These are phyloP conservation scores for Amphiprion ocellaris DNA, from an alignment of 2,113 vertebrate genomes.

Conservation along the genomic window DNA sequence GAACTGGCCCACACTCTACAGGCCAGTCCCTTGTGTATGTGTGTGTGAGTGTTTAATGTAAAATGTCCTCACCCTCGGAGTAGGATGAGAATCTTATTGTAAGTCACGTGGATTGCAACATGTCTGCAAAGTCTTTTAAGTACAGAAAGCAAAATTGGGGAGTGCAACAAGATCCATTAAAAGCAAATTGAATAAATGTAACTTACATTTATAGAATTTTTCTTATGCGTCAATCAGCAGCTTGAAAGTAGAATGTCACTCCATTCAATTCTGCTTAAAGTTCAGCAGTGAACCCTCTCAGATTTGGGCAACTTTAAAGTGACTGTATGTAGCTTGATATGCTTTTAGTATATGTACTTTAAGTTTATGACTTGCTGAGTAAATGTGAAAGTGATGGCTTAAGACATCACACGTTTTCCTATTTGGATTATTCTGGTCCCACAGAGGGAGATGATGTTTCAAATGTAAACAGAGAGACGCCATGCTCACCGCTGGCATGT, in stretches of 20 bases:
- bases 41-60: constrained; percentile 47
- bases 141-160: background rate
- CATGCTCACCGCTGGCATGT: constrained; percentile 54
- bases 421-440: constrained; percentile 48
- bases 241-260: background rate
- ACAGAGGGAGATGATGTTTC: constrained; percentile 65
- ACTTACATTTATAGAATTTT: background rate
- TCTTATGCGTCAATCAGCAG: background rate
- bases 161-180: background rate
- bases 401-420: constrained; percentile 29
- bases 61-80: constrained; percentile 55
- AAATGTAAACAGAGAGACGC: constrained; percentile 43
- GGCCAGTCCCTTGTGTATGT: constrained; percentile 21
- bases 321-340: background rate
- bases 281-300: background rate
- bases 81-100: constrained; percentile 36
- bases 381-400: constrained; percentile 23
- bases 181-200: background rate
- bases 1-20: constrained; percentile 66
- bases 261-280: background rate
- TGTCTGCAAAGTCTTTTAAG: constrained; percentile 8
- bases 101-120: constrained; percentile 40
- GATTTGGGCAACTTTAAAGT: background rate
- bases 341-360: background rate
- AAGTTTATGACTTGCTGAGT: constrained; percentile 9